phyloP scores from a whole-genome alignment of 2,113 vertebrate species.

The Pedetes capensis region DNA sequence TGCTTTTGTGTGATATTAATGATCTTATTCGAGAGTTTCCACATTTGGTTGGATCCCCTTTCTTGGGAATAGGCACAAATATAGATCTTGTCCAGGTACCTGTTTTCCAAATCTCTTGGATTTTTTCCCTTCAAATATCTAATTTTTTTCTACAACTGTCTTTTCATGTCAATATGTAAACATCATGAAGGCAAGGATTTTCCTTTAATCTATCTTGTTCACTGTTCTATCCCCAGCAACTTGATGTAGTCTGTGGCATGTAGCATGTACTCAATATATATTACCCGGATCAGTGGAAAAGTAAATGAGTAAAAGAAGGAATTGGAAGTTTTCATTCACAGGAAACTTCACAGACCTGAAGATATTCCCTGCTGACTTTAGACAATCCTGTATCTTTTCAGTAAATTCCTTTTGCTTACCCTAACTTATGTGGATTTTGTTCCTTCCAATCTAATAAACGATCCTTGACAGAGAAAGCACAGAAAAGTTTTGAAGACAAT shows the following conservation, averaged over 20 bases:
- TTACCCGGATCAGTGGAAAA: background rate
- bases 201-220: background rate
- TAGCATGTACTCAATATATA: background rate
- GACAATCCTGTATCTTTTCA: background rate
- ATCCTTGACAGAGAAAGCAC: background rate
- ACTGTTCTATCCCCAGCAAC: background rate
- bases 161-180: background rate
- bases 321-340: background rate
- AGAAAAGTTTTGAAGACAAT: background rate
- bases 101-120: no score
- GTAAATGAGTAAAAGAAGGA: slow-evolving; percentile 5
- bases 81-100: no score
- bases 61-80: no score
- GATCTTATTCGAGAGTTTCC: no score
- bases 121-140: background rate
- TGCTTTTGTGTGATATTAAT: no score
- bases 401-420: background rate
- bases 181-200: background rate
- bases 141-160: background rate
- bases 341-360: background rate
- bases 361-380: background rate
- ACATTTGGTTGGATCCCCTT: no score
- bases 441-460: background rate
- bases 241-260: background rate
- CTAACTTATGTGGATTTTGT: background rate